Base-by-base conservation (phyloP, 2,113 vertebrate species). In the Eulacestoma nigropectus region DNA sequence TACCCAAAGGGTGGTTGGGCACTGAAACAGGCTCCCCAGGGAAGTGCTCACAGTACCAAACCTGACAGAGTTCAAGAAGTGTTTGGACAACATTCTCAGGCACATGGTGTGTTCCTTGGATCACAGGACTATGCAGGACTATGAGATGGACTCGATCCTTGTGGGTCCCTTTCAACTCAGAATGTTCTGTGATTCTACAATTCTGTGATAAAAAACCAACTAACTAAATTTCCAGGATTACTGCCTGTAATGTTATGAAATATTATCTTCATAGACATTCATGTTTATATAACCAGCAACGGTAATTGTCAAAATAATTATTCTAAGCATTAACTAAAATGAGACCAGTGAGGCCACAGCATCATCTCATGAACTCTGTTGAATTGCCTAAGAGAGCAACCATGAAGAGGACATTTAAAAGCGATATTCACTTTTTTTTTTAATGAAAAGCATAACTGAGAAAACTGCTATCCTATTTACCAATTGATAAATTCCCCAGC, bases 341-440 rank as follows among this genome's bases (percentile, higher is more conserved):
- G 10, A 87, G 57, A 76, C 5, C 13, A 65, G 4, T 5, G 10
- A 94, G 16, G 21, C 16, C 33, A 57, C 2, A 37, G 8, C 27
- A 77, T 21, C 46, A 86, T 20, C 26, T 56, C 18, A 84, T 52
- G 13, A 93, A n/a, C 10, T 32, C 30, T 6, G 69, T 15, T 50
- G 9, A 90, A 21, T 0, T 53, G 37, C 35, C 52, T 50, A 67
- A n/a, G 3, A 50, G 2, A 90, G 52, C 0, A 4, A 35, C 3
- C 19, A 39, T 23, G 10, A 46, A 82, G 74, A 63, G 5, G 5
- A 9, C 19, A 46, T 57, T 70, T 65, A 49, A 22, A 86, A 39
- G 16, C 0, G 1, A 56, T 41, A 69, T 5, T 41, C 3, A 16
- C 12, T 20, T 14, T 68, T 69, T 37, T 29, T 37, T 29, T 73